A percentile compares a stretch with the other conserved stretches of the same genome.
Conservation (phyloP, 2,113 vertebrate species). For the Phalacrocorax carbo region DNA sequence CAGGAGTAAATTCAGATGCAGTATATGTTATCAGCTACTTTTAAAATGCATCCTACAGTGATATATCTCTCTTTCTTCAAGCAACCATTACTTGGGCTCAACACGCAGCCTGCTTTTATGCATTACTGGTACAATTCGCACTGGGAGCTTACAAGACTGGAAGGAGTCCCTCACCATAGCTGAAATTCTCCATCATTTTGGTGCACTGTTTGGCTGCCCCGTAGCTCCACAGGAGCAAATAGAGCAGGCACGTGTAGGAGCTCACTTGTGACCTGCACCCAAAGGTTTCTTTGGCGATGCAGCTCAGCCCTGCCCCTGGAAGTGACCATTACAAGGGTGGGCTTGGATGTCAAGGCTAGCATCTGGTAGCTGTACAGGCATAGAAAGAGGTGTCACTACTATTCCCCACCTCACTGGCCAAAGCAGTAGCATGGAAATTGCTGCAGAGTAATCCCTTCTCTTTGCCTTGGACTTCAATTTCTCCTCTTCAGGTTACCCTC, state of each 20-base stretch:
- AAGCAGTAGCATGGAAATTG: not conserved
- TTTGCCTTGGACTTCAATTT: not conserved
- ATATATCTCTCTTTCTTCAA: slow-evolving; percentile 20
- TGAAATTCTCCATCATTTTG: not conserved
- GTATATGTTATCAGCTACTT: slow-evolving; percentile 30
- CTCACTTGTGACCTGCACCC: not conserved
- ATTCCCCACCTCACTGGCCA: not conserved
- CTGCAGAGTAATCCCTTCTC: not conserved
- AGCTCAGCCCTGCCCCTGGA: not conserved
- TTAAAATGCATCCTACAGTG: slow-evolving; percentile 13
- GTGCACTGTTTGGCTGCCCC: not conserved
- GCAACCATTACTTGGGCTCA: not conserved
- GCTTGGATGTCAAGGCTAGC: not conserved
- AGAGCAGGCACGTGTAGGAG: fast-evolving
- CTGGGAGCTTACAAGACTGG: not conserved
- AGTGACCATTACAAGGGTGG: not conserved
- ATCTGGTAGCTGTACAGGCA: not conserved
- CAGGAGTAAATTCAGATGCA: slow-evolving; percentile 37
- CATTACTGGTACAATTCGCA: not conserved
- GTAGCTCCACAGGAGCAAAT: not conserved
- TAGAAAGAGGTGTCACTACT: not conserved
- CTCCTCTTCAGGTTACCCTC: not conserved
- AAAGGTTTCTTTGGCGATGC: not conserved
- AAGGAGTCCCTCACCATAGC: not conserved
- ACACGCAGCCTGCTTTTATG: slow-evolving; percentile 1